Evolutionary conservation across 2,113 vertebrate genomes (phyloP).

Genomic region (Psephotus haematonotus): DNA sequence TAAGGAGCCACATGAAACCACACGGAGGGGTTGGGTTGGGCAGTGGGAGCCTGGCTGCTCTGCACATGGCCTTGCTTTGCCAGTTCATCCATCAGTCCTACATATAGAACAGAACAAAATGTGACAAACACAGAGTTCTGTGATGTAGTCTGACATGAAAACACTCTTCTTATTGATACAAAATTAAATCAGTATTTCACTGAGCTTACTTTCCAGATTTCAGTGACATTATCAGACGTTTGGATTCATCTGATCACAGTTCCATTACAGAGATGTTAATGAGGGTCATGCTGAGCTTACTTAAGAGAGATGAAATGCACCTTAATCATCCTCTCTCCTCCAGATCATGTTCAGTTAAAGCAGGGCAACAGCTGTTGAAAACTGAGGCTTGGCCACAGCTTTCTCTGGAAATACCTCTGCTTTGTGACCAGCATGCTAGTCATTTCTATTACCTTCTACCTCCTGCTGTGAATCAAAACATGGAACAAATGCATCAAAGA

Average conservation of each 20-base stretch:
- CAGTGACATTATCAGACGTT: neutral
- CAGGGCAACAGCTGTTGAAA: neutral
- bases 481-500: neutral
- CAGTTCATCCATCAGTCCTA: slow-evolving; percentile 74
- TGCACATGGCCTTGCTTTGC: neutral
- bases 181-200: neutral
- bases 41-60: neutral
- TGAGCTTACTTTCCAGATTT: neutral
- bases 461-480: neutral
- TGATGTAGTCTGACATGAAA: neutral
- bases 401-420: neutral
- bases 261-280: neutral
- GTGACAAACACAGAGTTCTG: neutral
- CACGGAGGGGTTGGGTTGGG: neutral
- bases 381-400: neutral
- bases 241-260: neutral
- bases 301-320: neutral
- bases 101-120: neutral
- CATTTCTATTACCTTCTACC: neutral
- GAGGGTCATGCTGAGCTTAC: neutral
- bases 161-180: neutral
- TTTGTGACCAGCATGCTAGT: neutral
- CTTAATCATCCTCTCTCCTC: neutral
- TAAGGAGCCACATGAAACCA: slow-evolving; percentile 70
- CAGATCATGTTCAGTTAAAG: neutral